These are phyloP conservation scores for Zoanthus gigantus DNA, from an alignment of 92 coral and sea anemone genomes.

Conservation along the genomic window DNA sequence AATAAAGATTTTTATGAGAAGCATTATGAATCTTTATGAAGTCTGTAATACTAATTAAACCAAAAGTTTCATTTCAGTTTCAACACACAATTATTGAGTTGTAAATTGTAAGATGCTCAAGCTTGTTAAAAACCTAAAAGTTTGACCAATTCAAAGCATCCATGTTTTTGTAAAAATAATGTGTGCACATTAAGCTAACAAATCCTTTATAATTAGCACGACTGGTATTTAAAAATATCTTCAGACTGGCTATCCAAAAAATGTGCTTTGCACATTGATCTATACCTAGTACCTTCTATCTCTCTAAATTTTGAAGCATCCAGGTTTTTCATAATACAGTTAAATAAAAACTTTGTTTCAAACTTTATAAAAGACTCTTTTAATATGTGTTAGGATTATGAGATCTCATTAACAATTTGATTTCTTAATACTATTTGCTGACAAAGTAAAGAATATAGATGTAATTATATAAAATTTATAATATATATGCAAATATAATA, in stretches of 20 bases:
- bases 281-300: background rate
- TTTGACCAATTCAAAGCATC: too few relatives aligned
- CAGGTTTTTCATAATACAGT: background rate
- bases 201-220: background rate
- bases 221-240: background rate
- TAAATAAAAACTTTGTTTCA: constrained; percentile 41
- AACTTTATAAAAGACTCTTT: constrained; percentile 40
- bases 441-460: background rate
- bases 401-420: background rate
- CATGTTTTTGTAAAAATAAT: too few relatives aligned
- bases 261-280: constrained; percentile 3
- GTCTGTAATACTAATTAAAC: too few relatives aligned
- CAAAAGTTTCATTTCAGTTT: too few relatives aligned
- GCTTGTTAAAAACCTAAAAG: too few relatives aligned
- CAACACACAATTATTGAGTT: too few relatives aligned
- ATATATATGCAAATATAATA: constrained; percentile 20
- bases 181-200: background rate
- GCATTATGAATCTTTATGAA: too few relatives aligned
- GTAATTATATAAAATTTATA: constrained; percentile 1
- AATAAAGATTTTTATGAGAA: too few relatives aligned
- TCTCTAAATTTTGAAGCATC: background rate
- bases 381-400: constrained; percentile 24
- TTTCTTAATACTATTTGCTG: background rate
- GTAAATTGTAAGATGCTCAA: too few relatives aligned
- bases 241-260: background rate